A percentile compares a stretch with the other conserved stretches of the same genome.
phyloP scores from a whole-genome alignment of 1,140 invertebrate genomes.

The Trypoxylus dichotomus region DNA sequence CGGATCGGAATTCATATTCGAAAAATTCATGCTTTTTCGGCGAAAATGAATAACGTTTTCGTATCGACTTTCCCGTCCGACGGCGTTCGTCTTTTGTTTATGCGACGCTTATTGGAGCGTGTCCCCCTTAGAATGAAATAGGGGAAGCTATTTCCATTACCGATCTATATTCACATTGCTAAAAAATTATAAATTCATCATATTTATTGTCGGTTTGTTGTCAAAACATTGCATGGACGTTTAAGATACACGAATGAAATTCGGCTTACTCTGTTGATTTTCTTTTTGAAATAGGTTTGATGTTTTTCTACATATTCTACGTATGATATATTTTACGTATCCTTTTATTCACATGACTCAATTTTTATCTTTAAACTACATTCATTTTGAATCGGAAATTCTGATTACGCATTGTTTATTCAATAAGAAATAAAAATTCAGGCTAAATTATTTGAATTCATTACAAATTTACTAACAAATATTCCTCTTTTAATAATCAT shows the following conservation, averaged over 20 bases:
- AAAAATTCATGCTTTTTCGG: background rate
- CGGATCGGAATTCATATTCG: background rate
- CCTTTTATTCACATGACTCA: too few relatives aligned
- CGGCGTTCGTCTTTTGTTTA: constrained; percentile 21
- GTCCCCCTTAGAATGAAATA: constrained; percentile 2
- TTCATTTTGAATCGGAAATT: too few relatives aligned
- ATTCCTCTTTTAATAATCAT: too few relatives aligned
- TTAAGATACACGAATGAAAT: background rate
- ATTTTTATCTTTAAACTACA: too few relatives aligned
- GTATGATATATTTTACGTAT: too few relatives aligned
- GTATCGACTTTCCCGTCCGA: constrained; percentile 17
- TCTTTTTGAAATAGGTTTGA: too few relatives aligned
- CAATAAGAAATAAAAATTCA: too few relatives aligned
- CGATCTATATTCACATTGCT: background rate
- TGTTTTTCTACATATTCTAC: too few relatives aligned
- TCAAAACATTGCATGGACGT: background rate
- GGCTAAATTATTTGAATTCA: too few relatives aligned
- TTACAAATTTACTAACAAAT: too few relatives aligned
- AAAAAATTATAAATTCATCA: background rate
- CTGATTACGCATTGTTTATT: too few relatives aligned
- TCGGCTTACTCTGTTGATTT: too few relatives aligned
- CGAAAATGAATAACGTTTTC: background rate
- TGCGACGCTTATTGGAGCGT: background rate
- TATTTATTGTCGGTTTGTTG: background rate
- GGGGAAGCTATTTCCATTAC: background rate